These are phyloP conservation scores for Proisotoma minuta DNA, from an alignment of 2,888 invertebrate genomes.

Conservation along the genomic window DNA sequence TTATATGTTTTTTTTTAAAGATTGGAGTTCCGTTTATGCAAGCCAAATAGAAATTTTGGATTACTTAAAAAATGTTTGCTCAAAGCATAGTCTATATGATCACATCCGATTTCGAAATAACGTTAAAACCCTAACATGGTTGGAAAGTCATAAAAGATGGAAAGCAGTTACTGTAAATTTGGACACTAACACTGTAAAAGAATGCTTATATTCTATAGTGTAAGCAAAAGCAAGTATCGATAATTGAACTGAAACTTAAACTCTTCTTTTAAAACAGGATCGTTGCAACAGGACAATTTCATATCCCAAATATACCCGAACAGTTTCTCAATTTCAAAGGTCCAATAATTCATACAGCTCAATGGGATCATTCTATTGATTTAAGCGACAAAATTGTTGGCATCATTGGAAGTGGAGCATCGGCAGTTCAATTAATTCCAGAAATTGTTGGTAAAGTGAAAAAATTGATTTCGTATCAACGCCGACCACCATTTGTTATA, in stretches of 20 bases:
- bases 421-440: slow-evolving; percentile 21
- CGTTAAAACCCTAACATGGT: slow-evolving; percentile 30
- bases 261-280: too few species aligned
- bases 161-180: too few species aligned
- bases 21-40: slow-evolving; percentile 26
- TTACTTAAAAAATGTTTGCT: slow-evolving; percentile 25
- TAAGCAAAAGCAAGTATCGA: too few species aligned
- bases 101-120: slow-evolving; percentile 25
- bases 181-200: too few species aligned
- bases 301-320: slow-evolving; percentile 31
- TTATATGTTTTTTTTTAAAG: slow-evolving; percentile 17
- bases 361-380: slow-evolving; percentile 21
- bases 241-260: too few species aligned
- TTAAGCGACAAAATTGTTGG: slow-evolving; percentile 9
- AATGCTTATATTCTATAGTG: too few species aligned
- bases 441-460: slow-evolving; percentile 24
- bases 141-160: too few species aligned
- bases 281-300: slow-evolving; percentile 27
- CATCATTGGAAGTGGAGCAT: too few species aligned
- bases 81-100: slow-evolving; percentile 27
- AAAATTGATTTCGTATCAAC: slow-evolving; percentile 26
- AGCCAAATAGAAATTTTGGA: slow-evolving; percentile 29
- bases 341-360: slow-evolving; percentile 31
- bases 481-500: slow-evolving; percentile 25
- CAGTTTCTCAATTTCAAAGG: slow-evolving; percentile 33